Evolutionary conservation across 2,888 invertebrate species (phyloP), one percentile per base, ranked within the genome.

Genomic region (Rutpela maculata): DNA sequence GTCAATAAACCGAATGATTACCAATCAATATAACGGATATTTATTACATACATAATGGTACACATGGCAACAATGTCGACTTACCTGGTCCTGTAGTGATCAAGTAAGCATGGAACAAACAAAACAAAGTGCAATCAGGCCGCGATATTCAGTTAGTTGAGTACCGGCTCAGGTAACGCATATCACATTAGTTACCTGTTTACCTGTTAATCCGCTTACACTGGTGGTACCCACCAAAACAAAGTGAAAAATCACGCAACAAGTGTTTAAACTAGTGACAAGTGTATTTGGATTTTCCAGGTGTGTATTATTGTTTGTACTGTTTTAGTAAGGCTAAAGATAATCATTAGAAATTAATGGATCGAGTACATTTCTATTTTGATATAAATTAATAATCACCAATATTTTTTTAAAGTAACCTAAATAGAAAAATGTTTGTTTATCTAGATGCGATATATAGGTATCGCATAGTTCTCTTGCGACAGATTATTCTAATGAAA

Each of bases 41-140:
- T 70, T 62, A 78, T 65, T 75, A 80, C 72, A 72, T 66, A 67
- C 72, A 78, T 78, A 80, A 80, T 55, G 74, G 72, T 78, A 81
- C 80, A 84, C 79, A 78, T 84, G 85, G 85, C 85, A 85, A 85
- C 85, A 81, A 66, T 77, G 82, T 80, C 66, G 60, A 84, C 87
- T 87, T 85, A 87, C 87, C 87, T 87, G 87, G 85, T 87, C 87
- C 87, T 87, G 81, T 74, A 73, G 78, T 78, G 82, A 83, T 81
- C 82, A 84, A 85, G 88, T 85, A 85, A 87, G 88, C 89, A 87
- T 89, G 88, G 83, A 89, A 88, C 88, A 86, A 89, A 89, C 88
- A 86, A 89, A 89, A 89, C 88, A 88, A 88, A 87, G 86, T 85
- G 85, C 87, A 88, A 88, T 89, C 88, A 89, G 88, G 84, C 86